A percentile compares a stretch with the other conserved stretches of the same genome.
Conservation (phyloP, 2,113 vertebrate species). For the Rynchops niger region DNA sequence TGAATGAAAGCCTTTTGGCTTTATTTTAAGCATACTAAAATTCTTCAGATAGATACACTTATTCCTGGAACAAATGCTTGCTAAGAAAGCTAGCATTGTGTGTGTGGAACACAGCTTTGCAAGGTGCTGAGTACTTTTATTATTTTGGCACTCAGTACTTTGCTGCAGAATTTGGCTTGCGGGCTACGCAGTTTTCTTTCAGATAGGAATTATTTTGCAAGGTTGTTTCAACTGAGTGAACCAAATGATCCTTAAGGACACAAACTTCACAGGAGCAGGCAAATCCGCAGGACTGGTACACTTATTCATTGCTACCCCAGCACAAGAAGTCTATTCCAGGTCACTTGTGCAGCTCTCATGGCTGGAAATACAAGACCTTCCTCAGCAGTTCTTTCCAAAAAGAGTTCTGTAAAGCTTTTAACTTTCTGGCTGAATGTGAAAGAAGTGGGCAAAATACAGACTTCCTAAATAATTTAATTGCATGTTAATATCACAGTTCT, state of each 20-base stretch:
- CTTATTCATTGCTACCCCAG: neutral
- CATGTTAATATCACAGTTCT: neutral
- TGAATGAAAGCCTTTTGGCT: neutral
- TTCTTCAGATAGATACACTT: neutral
- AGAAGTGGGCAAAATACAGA: neutral
- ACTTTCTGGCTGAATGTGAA: neutral
- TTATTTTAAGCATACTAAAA: neutral
- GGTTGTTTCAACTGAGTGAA: neutral
- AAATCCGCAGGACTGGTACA: neutral
- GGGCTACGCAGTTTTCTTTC: neutral
- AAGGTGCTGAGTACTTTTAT: slow-evolving; percentile 39
- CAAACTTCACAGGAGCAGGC: neutral
- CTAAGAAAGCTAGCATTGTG: neutral
- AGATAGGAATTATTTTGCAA: neutral
- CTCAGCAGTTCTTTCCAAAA: neutral
- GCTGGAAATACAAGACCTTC: neutral
- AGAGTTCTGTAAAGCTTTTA: neutral
- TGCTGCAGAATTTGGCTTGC: neutral
- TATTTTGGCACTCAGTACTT: slow-evolving; percentile 13
- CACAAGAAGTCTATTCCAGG: neutral
- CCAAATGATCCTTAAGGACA: neutral
- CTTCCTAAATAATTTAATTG: neutral
- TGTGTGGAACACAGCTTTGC: neutral
- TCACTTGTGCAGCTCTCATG: neutral
- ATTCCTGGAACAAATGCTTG: neutral